Evolutionary conservation across 2,888 invertebrate species (phyloP), one percentile per base, ranked within the genome.

Genomic region (Ganaspis brasiliensis): DNA sequence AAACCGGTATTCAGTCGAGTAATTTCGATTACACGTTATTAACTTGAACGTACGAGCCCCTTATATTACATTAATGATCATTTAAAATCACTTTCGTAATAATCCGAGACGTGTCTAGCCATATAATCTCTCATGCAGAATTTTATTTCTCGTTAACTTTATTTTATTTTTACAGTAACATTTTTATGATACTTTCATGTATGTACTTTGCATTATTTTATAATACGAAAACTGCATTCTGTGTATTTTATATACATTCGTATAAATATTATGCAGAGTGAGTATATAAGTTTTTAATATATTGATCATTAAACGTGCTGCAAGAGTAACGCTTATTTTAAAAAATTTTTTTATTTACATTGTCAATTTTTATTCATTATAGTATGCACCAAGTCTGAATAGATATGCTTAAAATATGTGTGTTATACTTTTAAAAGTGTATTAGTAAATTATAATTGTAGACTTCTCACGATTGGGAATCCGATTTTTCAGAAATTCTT

Each of bases 61-160:
- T 78, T 73, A 76, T 55, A 72, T 52, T 55, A 59, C 74, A 76
- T 75, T 80, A 79, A 80, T 81, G 37, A 72, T 57, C 80, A 74
- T 75, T 82, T 79, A 73, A 52, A 78, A 74, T 79, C 76, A 76
- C 72, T 78, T 75, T 77, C 75, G 67, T 79, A 72, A 78, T 80
- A 76, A 76, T 55, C 61, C 70, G 55, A 71, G 71, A 73, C 72
- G 21, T 74, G 72, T 70, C 63, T 73, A 52, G 35, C 71, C 45
- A 26, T 74, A 71, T 80, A 80, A 80, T 76, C 73, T 72, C 52
- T 70, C 73, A 80, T 80, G 78, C 75, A 73, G 76, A 78, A 78
- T 75, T 76, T 56, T 40, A 76, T 67, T 76, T 56, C 57, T 2
- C 40, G 59, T 49, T 70, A 45, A 70, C 21, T 52, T 24, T 55